These are phyloP conservation scores for Gerris buenoi DNA, from an alignment of 1,140 invertebrate species.

Conservation along the genomic window DNA sequence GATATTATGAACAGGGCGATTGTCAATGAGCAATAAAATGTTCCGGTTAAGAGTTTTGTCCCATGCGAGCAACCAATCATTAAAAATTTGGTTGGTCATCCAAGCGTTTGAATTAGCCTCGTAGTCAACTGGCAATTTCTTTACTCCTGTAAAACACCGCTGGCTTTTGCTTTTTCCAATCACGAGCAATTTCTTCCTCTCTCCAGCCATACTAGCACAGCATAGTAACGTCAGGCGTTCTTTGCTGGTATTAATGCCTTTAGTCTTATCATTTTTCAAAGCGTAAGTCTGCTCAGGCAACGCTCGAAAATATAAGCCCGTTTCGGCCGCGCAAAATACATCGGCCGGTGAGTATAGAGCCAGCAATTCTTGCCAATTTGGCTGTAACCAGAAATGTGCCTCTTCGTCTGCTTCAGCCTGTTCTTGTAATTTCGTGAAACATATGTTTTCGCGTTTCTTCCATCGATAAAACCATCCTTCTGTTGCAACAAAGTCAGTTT, in stretches of 20 bases:
- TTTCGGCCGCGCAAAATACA: neutral
- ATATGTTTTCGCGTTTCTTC: neutral
- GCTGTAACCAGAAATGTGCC: neutral
- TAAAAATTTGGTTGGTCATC: neutral
- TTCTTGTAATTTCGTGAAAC: neutral
- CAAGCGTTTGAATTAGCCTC: neutral
- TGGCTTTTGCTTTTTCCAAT: neutral
- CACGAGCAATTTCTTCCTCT: neutral
- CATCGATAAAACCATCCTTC: neutral
- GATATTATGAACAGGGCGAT: too few relatives aligned
- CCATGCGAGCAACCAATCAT: neutral
- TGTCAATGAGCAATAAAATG: neutral
- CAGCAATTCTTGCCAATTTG: neutral
- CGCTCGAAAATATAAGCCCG: neutral
- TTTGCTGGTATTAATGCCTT: neutral
- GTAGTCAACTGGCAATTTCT: neutral
- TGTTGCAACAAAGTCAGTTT: neutral
- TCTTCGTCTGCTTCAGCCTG: neutral
- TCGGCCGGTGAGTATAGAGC: neutral
- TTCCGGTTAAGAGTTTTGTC: neutral
- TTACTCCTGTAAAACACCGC: neutral
- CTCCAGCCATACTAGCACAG: neutral
- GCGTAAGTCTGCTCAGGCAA: neutral
- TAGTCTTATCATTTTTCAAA: neutral
- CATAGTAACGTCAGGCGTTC: neutral